A percentile compares a stretch with the other conserved stretches of the same genome.
phyloP scores from a whole-genome alignment of 2,113 vertebrate species.

The Gasterosteus aculeatus region DNA sequence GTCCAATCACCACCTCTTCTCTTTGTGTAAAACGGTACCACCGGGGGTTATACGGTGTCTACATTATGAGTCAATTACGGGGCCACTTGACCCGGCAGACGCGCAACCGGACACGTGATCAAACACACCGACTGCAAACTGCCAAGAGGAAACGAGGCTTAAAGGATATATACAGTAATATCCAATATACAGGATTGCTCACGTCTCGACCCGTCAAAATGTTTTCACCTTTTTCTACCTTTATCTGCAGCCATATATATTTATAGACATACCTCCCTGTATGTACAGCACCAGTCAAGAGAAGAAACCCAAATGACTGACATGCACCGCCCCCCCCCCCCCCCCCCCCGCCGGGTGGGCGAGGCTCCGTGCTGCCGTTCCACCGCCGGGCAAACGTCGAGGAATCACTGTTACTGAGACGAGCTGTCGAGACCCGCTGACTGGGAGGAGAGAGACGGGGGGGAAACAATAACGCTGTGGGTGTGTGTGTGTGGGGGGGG shows the following conservation, averaged over 20 bases:
- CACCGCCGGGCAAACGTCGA: constrained; percentile 52
- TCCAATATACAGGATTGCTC: neutral
- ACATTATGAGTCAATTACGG: neutral
- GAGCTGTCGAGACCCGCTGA: constrained; percentile 69
- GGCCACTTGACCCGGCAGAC: neutral
- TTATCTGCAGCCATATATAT: neutral
- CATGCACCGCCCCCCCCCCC: neutral
- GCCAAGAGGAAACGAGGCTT: neutral
- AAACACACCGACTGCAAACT: neutral
- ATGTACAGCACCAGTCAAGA: neutral
- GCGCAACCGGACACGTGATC: neutral
- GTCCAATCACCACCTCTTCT: constrained; percentile 11
- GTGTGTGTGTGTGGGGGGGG: constrained; percentile 41
- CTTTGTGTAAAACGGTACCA: neutral
- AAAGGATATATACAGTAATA: too few relatives aligned
- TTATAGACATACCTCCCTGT: neutral
- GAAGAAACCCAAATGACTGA: neutral
- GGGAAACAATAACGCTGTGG: constrained; percentile 65
- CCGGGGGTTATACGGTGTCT: neutral
- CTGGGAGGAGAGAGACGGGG: constrained; percentile 48
- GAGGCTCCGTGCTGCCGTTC: constrained; percentile 40
- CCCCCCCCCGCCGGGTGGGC: neutral
- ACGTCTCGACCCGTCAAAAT: neutral
- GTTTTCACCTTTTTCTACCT: neutral
- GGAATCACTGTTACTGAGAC: constrained; percentile 73